Percentiles rank a stretch among this genome's conserved stretches.
Conservation (phyloP, 2,888 invertebrate genomes). For the Elysia crispata region DNA sequence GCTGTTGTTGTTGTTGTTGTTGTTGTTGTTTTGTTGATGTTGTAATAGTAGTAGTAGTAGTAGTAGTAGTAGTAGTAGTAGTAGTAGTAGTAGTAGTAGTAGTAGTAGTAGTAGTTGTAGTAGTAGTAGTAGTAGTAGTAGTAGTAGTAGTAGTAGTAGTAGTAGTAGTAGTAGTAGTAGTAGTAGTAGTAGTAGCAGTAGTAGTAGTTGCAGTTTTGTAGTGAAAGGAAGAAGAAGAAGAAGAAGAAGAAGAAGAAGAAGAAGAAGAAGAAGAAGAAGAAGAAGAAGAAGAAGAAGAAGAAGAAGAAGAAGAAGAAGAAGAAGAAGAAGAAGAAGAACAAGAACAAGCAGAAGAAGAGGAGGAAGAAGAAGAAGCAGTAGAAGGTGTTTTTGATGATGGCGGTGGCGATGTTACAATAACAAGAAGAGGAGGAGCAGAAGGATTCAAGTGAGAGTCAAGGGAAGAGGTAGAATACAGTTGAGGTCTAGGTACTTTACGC, state of each 20-base stretch:
- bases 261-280: not conserved
- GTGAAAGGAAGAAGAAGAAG: not conserved
- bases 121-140: slow-evolving; percentile 24
- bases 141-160: slow-evolving; percentile 16
- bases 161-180: slow-evolving; percentile 1
- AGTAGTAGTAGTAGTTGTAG: slow-evolving; percentile 23
- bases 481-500: no score
- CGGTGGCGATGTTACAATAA: not conserved
- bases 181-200: not conserved
- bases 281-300: not conserved
- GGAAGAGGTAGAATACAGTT: no score
- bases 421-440: not conserved
- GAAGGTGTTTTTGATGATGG: not conserved
- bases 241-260: not conserved
- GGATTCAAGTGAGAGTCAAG: not conserved
- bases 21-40: no score
- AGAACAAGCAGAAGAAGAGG: no score
- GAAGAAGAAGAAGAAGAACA: not conserved
- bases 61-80: slow-evolving; percentile 21
- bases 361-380: not conserved
- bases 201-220: not conserved
- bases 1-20: slow-evolving; percentile 1
- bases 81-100: slow-evolving; percentile 24
- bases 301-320: not conserved
- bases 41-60: slow-evolving; percentile 18